Percentiles rank a stretch among this genome's conserved stretches.
Evolutionary conservation across 2,888 invertebrate species (phyloP).

Genomic region (Cryptosula pallasiana): DNA sequence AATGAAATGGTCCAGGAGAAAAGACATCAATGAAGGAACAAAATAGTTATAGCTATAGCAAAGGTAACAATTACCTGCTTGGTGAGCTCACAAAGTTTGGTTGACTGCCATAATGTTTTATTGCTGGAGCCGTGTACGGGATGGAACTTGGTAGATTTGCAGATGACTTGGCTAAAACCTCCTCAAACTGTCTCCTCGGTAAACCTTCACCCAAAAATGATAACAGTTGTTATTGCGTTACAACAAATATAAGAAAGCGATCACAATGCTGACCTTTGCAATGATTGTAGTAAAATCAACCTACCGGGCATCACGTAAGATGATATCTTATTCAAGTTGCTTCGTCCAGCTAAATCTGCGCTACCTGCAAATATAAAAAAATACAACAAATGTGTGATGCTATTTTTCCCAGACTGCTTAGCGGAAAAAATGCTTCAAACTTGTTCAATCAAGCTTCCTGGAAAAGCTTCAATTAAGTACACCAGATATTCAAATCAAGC

Average conservation of each 20-base stretch:
- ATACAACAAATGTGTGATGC: neutral
- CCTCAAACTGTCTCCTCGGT: conserved; percentile 48
- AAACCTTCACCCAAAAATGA: conserved; percentile 32
- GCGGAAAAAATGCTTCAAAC: too few species aligned
- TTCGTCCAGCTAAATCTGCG: neutral
- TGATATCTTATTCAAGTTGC: conserved; percentile 15
- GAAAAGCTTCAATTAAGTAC: too few species aligned
- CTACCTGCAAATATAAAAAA: neutral
- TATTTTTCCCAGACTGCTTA: too few species aligned
- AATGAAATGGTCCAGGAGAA: too few species aligned
- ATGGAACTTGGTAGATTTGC: conserved; percentile 26
- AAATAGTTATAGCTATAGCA: too few species aligned
- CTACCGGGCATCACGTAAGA: conserved; percentile 45
- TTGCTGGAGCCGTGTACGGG: neutral
- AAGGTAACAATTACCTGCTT: too few species aligned
- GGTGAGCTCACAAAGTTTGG: conserved; percentile 16
- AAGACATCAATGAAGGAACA: too few species aligned
- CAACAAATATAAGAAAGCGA: too few species aligned
- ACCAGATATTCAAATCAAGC: too few species aligned
- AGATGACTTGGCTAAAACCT: conserved; percentile 37
- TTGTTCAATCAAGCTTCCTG: too few species aligned
- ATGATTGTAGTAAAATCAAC: neutral
- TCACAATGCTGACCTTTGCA: neutral
- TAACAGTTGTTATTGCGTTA: too few species aligned
- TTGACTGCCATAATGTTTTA: neutral